Conservation (phyloP, 2,797 vertebrate species). For the Sibirionetta formosa region DNA sequence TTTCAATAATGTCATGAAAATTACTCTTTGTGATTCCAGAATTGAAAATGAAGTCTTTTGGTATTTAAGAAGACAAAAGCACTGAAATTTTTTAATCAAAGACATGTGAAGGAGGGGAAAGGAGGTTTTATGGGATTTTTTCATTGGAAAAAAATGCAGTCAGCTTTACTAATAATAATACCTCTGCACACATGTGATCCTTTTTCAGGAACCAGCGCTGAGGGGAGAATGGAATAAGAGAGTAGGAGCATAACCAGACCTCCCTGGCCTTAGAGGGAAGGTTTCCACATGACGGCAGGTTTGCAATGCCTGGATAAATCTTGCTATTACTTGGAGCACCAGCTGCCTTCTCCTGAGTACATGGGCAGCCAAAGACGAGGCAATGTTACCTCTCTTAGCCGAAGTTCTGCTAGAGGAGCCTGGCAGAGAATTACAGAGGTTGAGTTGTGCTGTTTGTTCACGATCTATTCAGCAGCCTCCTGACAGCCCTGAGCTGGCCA, state of each 20-base stretch:
- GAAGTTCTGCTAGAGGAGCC: not conserved
- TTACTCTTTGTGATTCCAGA: not conserved
- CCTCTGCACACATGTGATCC: not conserved
- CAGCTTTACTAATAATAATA: conserved; percentile 16
- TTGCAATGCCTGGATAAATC: not conserved
- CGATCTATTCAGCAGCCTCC: not conserved
- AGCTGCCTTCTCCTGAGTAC: not conserved
- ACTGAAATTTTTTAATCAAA: not conserved
- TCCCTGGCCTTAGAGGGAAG: not conserved
- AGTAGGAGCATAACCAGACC: not conserved
- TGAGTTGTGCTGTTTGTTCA: not conserved
- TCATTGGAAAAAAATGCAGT: conserved; percentile 35
- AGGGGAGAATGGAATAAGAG: not conserved
- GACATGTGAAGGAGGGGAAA: not conserved
- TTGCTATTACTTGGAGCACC: not conserved
- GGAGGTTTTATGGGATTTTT: not conserved
- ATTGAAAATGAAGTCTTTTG: not conserved
- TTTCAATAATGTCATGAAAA: not conserved
- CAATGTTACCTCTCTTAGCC: not conserved
- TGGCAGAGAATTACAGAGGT: not conserved
- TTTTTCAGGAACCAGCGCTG: not conserved
- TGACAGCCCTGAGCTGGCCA: not conserved
- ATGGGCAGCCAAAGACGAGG: not conserved
- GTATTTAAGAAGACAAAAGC: not conserved
- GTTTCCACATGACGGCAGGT: not conserved